A percentile compares a stretch with the other conserved stretches of the same genome.
phyloP scores from a whole-genome alignment of 2,888 invertebrate species.

The Ectemnius cavifrons region DNA sequence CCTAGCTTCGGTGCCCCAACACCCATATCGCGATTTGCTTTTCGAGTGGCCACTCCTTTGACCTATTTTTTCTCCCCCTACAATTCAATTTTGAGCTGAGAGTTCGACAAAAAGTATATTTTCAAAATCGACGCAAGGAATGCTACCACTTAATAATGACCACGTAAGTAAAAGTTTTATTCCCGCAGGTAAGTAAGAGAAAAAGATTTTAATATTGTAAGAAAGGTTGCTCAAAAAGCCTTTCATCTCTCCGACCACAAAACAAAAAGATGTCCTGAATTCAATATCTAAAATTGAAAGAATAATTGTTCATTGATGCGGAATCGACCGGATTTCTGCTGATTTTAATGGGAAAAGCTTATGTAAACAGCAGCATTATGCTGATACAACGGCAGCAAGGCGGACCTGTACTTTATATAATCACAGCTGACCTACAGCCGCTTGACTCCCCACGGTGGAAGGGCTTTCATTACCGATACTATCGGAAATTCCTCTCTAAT shows the following conservation, averaged over 20 bases:
- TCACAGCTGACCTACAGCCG: constrained; percentile 28
- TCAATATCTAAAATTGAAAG: too few species aligned
- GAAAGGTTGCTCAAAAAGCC: too few species aligned
- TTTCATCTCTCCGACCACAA: too few species aligned
- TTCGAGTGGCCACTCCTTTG: background rate
- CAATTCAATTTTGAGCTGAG: too few species aligned
- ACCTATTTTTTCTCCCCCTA: too few species aligned
- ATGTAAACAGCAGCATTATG: constrained; percentile 32
- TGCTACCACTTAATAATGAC: constrained; percentile 9
- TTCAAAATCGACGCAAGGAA: background rate
- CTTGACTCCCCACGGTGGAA: constrained; percentile 16
- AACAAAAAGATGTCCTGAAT: too few species aligned
- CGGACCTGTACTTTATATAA: constrained; percentile 51
- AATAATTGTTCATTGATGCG: too few species aligned
- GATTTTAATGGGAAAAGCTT: constrained; percentile 5
- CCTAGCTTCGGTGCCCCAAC: constrained; percentile 1
- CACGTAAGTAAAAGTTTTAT: too few species aligned
- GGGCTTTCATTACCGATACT: constrained; percentile 20
- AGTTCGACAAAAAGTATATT: too few species aligned
- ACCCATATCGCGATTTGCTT: background rate
- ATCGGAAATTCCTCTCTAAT: constrained; percentile 27
- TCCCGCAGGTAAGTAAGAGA: constrained; percentile 16
- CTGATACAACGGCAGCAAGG: constrained; percentile 17
- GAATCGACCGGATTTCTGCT: background rate
- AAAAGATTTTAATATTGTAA: background rate